These are phyloP conservation scores for Diarsia mendica DNA, from an alignment of 2,888 invertebrate genomes.

Conservation along the genomic window DNA sequence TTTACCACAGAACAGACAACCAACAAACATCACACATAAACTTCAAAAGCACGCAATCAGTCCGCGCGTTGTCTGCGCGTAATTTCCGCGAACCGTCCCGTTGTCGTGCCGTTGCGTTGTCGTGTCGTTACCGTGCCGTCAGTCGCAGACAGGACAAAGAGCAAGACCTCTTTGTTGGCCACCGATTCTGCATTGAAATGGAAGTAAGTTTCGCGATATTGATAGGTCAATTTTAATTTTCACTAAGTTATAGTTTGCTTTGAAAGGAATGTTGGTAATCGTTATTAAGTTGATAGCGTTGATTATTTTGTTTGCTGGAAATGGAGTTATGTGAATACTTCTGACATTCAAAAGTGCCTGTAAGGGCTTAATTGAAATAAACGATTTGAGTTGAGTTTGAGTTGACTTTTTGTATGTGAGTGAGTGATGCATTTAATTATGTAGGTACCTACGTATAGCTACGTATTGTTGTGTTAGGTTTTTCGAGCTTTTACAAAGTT, in stretches of 20 bases:
- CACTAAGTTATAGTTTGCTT: constrained; percentile 36
- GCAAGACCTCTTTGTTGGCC: constrained; percentile 63
- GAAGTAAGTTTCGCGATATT: constrained; percentile 59
- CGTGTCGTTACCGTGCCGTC: constrained; percentile 59
- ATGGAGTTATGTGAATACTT: not conserved
- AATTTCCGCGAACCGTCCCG: constrained; percentile 65
- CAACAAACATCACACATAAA: constrained; percentile 27
- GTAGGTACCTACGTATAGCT: too few relatives aligned
- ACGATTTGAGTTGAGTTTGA: too few relatives aligned
- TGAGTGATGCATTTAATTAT: not conserved
- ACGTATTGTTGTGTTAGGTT: not conserved
- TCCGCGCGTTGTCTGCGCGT: constrained; percentile 54
- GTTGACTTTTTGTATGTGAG: too few relatives aligned
- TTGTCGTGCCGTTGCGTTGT: constrained; percentile 54
- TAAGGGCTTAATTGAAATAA: too few relatives aligned
- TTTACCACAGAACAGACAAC: constrained; percentile 1
- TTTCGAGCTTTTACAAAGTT: not conserved
- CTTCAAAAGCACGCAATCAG: constrained; percentile 61
- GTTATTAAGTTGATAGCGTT: constrained; percentile 2
- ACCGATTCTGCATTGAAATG: constrained; percentile 60
- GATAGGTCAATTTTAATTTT: constrained; percentile 66
- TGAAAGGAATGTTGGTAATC: constrained; percentile 6
- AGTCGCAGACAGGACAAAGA: constrained; percentile 64
- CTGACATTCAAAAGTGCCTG: too few relatives aligned
- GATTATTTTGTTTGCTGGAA: not conserved